phyloP scores from a whole-genome alignment of 2,888 invertebrate genomes.

The Phortica okadai region DNA sequence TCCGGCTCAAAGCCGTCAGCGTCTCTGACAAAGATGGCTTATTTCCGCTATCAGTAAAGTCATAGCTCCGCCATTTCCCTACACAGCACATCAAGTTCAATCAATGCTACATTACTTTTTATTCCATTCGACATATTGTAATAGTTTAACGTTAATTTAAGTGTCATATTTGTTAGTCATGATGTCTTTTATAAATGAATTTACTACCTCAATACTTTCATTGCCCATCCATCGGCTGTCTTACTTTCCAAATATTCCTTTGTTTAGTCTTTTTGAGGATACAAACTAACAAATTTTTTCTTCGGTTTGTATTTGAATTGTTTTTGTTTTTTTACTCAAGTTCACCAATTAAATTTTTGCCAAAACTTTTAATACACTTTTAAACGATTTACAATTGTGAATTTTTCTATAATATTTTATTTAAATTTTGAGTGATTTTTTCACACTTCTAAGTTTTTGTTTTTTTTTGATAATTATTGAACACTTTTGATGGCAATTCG shows the following conservation, averaged over 20 bases:
- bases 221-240: background rate
- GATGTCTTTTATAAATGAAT: background rate
- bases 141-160: background rate
- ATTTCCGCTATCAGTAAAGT: background rate
- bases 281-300: background rate
- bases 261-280: background rate
- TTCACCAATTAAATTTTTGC: background rate
- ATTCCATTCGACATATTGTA: conserved; percentile 6
- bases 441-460: background rate
- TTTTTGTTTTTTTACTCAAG: background rate
- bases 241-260: background rate
- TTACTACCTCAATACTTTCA: background rate
- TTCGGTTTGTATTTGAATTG: background rate
- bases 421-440: background rate
- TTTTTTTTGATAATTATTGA: background rate
- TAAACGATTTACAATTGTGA: background rate
- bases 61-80: background rate
- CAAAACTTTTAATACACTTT: background rate
- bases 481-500: conserved; percentile 9
- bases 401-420: background rate
- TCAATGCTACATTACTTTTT: background rate
- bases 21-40: background rate
- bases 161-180: background rate
- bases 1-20: conserved; percentile 2
- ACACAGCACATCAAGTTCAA: background rate